Base-by-base conservation (phyloP, 2,888 invertebrate species). In the Sarcophaga variegata region DNA sequence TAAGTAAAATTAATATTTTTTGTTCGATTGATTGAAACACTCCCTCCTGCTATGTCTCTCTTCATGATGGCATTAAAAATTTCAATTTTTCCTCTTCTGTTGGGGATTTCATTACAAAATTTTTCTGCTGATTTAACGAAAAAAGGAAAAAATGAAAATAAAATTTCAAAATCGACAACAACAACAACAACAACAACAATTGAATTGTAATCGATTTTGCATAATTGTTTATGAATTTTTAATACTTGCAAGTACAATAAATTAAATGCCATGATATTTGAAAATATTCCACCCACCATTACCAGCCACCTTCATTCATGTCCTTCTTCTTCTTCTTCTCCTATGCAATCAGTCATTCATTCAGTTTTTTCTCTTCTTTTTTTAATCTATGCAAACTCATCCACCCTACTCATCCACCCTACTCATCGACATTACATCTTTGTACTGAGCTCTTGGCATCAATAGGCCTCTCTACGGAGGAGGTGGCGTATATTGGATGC, bases 121-220 rank as follows among this genome's bases (percentile, higher is more conserved):
- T 54, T 62, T 80, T 83, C 66, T 79, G 87, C 87, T 87, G 87
- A 87, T 20, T 81, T 81, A 27, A 70, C 20, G 49, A 79, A 81
- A 67, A 81, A 75, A 25, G 37, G 47, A 75, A 67, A 59, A 75
- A 69, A 79, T 75, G 78, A 91, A 91, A 91, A 91, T 6, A 67
- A 76, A 54, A 76, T 14, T 54, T 54, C 54, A 12, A 64, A 90
- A 90, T 90, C 90, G 90, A 54, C 54, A 54, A 88, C 86, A 37
- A 10, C 37, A 37, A 10, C 37, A 37, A 10, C 90, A 89, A 49
- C 49, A 49, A 88, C 86, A 89, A 90, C 90, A 91, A 90, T 89
- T 91, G 92, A 92, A 89, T 86, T 90, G 91, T 89, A 90, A 91
- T 93, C 92, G 91, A 90, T 92, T 93, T 91, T 91, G 90, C 91